Evolutionary conservation across 1,140 invertebrate genomes (phyloP), one percentile per base, ranked within the genome.

Genomic region (Drosophila pectinifera): DNA sequence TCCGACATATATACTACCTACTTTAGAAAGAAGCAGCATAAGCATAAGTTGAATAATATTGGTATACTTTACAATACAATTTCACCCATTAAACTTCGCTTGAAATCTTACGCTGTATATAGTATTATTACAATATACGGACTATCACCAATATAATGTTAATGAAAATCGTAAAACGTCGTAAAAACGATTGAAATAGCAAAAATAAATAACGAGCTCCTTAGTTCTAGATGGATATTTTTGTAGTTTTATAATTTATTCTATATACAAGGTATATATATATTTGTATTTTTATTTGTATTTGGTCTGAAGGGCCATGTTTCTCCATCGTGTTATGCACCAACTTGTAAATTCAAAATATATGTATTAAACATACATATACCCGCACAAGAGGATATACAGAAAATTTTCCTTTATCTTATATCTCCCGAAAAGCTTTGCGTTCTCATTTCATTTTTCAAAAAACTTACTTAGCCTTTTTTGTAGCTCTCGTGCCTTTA

Each of bases 361-460:
- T 36, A 56, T 26, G n/a, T n/a, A 18, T 36, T 41, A 18, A 5
- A 7, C 31, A 13, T 45, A 18, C 45, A 42, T 54, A 43, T 31
- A 22, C 34, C 24, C 39, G 28, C 43, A 57, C 38, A 34, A 13
- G 49, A 8, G 41, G 38, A 10, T 49, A 48, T 57, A 63, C 36
- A 78, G 31, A 64, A 49, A 46, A 69, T 67, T 57, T 80, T 84
- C 61, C 61, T 65, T 75, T 78, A 75, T 83, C 80, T 78, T 83
- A 83, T 75, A 22, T 51, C 18, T 59, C 74, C 51, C 64, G 58
- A 53, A 53, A 53, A 78, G 67, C 58, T 57, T 28, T 39, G 53
- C 26, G 58, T 39, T 62, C 34, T 22, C 49, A 36, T 36, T 53
- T 36, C 22, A 62, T 58, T 86, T 85, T 85, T 74, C 73, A 7